Conservation (phyloP, 2,797 vertebrate species). For the Labroides dimidiatus region DNA sequence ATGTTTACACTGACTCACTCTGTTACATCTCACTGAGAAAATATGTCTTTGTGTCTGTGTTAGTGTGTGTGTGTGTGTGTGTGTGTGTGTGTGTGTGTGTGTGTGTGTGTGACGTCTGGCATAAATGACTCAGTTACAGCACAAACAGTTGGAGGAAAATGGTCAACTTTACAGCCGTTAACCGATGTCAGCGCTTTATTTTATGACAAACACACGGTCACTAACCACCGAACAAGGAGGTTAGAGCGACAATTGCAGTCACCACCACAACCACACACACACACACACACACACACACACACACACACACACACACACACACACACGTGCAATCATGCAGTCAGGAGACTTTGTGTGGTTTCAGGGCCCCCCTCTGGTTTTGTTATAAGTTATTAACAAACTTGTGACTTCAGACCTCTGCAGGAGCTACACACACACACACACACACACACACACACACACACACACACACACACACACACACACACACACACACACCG, state of each 20-base stretch:
- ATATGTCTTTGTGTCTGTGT: conserved; percentile 7
- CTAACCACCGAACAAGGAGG: conserved; percentile 34
- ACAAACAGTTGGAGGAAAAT: conserved; percentile 18
- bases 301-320: conserved; percentile 14
- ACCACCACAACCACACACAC: conserved; percentile 15
- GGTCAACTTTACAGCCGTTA: conserved; percentile 46
- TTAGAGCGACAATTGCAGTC: not conserved
- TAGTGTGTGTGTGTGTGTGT: conserved; percentile 22
- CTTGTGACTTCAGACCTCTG: conserved; percentile 12
- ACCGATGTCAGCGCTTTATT: conserved; percentile 40
- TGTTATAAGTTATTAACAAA: conserved; percentile 53
- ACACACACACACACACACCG: conserved; percentile 1
- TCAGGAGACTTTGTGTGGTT: conserved; percentile 7
- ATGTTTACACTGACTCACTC: conserved; percentile 26
- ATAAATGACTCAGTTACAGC: conserved; percentile 24
- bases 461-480: conserved; percentile 6
- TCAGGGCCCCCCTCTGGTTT: conserved; percentile 5
- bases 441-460: not conserved
- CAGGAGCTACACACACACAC: not conserved
- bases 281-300: conserved; percentile 17
- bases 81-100: conserved; percentile 19
- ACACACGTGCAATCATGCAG: not conserved
- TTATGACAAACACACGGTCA: conserved; percentile 48
- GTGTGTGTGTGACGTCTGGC: conserved; percentile 1
- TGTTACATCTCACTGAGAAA: not conserved